These are phyloP conservation scores for Lepeophtheirus nordmannii DNA, from an alignment of 2,888 invertebrate genomes.

Conservation along the genomic window DNA sequence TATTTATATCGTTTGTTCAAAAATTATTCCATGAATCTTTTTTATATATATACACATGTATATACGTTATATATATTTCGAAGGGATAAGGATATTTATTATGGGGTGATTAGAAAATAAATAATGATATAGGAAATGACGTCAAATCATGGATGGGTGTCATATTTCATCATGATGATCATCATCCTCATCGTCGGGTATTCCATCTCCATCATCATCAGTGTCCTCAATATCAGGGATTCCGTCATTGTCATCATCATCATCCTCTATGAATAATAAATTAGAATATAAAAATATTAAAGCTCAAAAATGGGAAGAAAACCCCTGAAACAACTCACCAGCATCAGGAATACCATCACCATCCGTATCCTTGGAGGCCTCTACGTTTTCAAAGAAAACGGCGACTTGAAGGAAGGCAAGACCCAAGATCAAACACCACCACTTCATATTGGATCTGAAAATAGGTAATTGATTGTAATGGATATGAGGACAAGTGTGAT, in stretches of 20 bases:
- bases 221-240: slow-evolving; percentile 10
- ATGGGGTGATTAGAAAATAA: no score
- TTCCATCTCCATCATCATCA: slow-evolving; percentile 17
- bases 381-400: slow-evolving; percentile 10
- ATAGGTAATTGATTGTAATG: no score
- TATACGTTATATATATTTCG: no score
- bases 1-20: no score
- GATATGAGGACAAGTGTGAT: no score
- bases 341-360: slow-evolving; percentile 15
- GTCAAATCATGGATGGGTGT: neutral
- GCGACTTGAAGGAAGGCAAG: slow-evolving; percentile 15
- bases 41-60: no score
- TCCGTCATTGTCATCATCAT: slow-evolving; percentile 17
- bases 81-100: no score
- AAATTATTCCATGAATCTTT: no score
- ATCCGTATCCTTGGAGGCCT: slow-evolving; percentile 13
- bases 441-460: slow-evolving; percentile 10
- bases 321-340: no score
- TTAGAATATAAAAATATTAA: neutral
- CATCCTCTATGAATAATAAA: slow-evolving; percentile 6
- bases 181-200: slow-evolving; percentile 12
- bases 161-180: slow-evolving; percentile 5
- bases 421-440: slow-evolving; percentile 15
- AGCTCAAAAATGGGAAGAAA: no score
- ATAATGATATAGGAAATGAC: no score